phyloP scores from a whole-genome alignment of 2,797 vertebrate genomes.

The Gymnoscopelus braueri region DNA sequence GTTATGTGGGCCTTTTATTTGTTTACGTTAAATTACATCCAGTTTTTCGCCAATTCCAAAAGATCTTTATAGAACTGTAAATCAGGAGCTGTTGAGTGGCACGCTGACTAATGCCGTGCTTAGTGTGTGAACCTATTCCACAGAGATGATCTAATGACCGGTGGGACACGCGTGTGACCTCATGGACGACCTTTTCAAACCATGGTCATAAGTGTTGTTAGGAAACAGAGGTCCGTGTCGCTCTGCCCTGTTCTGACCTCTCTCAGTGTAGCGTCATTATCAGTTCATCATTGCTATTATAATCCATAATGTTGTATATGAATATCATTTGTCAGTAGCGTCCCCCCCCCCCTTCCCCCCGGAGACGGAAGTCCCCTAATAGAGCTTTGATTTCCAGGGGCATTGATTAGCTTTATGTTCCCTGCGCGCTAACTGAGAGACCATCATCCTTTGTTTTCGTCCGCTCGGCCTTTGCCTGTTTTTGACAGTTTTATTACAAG shows the following conservation, averaged over 20 bases:
- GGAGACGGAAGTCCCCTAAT: conserved; percentile 49
- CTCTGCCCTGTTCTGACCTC: conserved; percentile 66
- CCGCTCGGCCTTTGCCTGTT: conserved; percentile 48
- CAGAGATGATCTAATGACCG: conserved; percentile 80
- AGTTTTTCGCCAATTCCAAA: conserved; percentile 34
- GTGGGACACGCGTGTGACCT: conserved; percentile 78
- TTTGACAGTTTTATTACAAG: conserved; percentile 81
- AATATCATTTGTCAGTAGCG: conserved; percentile 67
- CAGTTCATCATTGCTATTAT: conserved; percentile 71
- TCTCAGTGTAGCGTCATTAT: conserved; percentile 59
- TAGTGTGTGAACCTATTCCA: conserved; percentile 76
- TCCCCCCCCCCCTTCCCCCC: conserved; percentile 20
- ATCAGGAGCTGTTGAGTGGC: conserved; percentile 29
- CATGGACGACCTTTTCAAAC: conserved; percentile 36
- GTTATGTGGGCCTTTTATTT: conserved; percentile 41
- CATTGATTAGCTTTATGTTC: conserved; percentile 71
- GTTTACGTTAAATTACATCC: conserved; percentile 48
- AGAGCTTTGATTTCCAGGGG: conserved; percentile 58
- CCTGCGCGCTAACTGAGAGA: conserved; percentile 53
- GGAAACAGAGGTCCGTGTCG: conserved; percentile 56
- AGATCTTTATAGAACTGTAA: conserved; percentile 52
- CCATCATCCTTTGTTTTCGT: conserved; percentile 63
- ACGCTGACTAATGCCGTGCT: conserved; percentile 70
- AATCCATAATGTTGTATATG: conserved; percentile 75
- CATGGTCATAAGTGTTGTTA: conserved; percentile 53